Conservation (phyloP, 1,140 invertebrate genomes). For the Scaptomyza pallida region DNA sequence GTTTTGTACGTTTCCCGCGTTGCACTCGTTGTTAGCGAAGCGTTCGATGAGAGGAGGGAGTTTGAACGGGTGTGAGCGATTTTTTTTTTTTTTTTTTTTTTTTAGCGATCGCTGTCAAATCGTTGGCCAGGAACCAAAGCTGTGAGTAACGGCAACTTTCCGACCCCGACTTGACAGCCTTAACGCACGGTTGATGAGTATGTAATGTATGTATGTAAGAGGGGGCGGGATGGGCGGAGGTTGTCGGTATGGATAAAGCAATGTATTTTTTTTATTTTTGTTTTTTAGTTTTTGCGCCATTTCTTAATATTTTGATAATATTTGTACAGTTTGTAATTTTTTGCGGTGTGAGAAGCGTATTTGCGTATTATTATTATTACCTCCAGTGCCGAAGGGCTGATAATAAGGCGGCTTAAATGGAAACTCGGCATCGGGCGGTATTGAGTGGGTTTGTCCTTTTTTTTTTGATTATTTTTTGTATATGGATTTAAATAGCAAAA, state of each 20-base stretch:
- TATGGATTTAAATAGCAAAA: constrained; percentile 62
- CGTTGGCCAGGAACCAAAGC: constrained; percentile 25
- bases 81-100: constrained; percentile 1
- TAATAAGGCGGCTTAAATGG: constrained; percentile 85
- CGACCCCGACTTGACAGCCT: constrained; percentile 40
- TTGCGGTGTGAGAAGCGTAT: constrained; percentile 55
- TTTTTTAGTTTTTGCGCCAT: constrained; percentile 19
- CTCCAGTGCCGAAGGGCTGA: constrained; percentile 85
- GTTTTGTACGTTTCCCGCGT: constrained; percentile 21
- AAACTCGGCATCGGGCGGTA: constrained; percentile 84
- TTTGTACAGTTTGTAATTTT: constrained; percentile 20
- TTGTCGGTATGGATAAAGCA: constrained; percentile 6
- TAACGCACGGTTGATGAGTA: constrained; percentile 22
- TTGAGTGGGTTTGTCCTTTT: constrained; percentile 88
- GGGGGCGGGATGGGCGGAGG: neutral
- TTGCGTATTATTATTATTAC: constrained; percentile 76
- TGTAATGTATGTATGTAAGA: constrained; percentile 27
- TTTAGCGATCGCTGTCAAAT: constrained; percentile 41
- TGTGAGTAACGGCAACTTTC: constrained; percentile 10
- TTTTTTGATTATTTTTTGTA: constrained; percentile 66
- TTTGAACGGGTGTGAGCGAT: neutral
- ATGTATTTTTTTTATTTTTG: too few species aligned
- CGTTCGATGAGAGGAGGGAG: constrained; percentile 33
- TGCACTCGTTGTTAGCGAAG: constrained; percentile 55
- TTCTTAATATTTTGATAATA: constrained; percentile 23